Evolutionary conservation across 2,888 invertebrate genomes (phyloP), one percentile per base, ranked within the genome.

Genomic region (Exephanes ischioxanthus): DNA sequence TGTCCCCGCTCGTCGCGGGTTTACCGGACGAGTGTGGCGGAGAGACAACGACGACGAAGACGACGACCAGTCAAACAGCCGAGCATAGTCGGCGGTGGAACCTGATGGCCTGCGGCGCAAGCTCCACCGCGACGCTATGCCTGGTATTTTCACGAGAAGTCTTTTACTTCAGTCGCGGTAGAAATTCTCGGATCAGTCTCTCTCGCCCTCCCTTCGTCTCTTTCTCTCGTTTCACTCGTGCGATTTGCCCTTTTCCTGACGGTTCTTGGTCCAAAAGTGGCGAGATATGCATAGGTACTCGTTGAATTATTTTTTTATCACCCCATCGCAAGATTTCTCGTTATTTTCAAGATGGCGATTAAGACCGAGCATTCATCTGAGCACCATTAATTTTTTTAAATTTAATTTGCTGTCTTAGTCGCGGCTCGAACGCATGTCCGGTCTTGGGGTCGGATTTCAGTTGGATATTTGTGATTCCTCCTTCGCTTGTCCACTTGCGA

Each of bases 131-230:
- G 90, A 88, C 89, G 92, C 92, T 92, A 93, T 93, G 92, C 90
- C 84, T 89, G 93, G 93, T 91, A 93, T 93, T 93, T 93, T 92
- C 92, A 91, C 92, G 91, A 91, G 91, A 91, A 91, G 87, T 91
- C 91, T 79, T 92, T 92, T 92, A 91, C 92, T 92, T 92, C 91
- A 88, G 89, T 87, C 87, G 89, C 92, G 91, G 90, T 90, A 91
- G 90, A 93, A 92, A 92, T 92, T 91, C 89, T 91, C 92, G 90
- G 92, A 92, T 92, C 90, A 89, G 90, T 77, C 84, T 78, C 72
- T 82, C 79, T 85, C 88, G 87, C 89, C 89, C 90, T 88, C 14
- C 0, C 45, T 45, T 45, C 45, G 45, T 14, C 45, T 14, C 45
- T 3, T 45, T 45, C 45, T 14, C 45, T 3, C 45, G 45, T 14